A percentile compares a stretch with the other conserved stretches of the same genome.
Conservation (phyloP, 2,113 vertebrate genomes). For the Brachyhypopomus occidentalis region DNA sequence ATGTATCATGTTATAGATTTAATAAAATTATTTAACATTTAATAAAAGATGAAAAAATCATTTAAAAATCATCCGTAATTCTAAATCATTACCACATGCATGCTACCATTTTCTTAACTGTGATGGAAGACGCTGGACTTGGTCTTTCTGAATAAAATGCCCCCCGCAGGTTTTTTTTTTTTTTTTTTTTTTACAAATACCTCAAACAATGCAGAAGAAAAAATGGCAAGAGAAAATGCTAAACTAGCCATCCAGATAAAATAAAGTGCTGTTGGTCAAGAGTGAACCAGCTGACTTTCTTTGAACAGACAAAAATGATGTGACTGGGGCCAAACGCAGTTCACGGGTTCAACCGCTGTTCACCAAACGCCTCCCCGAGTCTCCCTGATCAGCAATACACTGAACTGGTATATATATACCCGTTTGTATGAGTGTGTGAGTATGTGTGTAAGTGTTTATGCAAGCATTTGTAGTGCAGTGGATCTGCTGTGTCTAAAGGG, state of each 20-base stretch:
- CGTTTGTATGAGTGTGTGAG: no score
- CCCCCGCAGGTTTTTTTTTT: no score
- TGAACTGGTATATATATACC: slow-evolving; percentile 42
- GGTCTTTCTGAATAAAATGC: background rate
- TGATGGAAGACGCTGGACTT: background rate
- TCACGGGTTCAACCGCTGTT: slow-evolving; percentile 84
- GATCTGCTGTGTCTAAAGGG: no score
- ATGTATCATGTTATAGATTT: no score
- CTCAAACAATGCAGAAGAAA: slow-evolving; percentile 19
- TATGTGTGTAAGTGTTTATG: slow-evolving; percentile 27
- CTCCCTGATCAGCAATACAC: slow-evolving; percentile 35
- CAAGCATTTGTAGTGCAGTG: no score
- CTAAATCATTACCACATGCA: slow-evolving; percentile 16
- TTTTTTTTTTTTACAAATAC: slow-evolving; percentile 6
- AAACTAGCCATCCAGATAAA: slow-evolving; percentile 55
- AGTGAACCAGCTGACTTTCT: slow-evolving; percentile 32
- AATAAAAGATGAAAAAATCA: background rate
- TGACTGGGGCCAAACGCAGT: slow-evolving; percentile 80
- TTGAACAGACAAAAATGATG: slow-evolving; percentile 36
- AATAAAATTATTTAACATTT: no score
- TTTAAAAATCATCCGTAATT: background rate
- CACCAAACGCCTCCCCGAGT: slow-evolving; percentile 50
- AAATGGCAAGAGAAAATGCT: background rate
- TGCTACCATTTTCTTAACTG: slow-evolving; percentile 16
- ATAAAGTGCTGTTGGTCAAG: slow-evolving; percentile 35